These are phyloP conservation scores for Callithrix jacchus DNA, from an alignment of 2,113 vertebrate species.

Conservation along the genomic window DNA sequence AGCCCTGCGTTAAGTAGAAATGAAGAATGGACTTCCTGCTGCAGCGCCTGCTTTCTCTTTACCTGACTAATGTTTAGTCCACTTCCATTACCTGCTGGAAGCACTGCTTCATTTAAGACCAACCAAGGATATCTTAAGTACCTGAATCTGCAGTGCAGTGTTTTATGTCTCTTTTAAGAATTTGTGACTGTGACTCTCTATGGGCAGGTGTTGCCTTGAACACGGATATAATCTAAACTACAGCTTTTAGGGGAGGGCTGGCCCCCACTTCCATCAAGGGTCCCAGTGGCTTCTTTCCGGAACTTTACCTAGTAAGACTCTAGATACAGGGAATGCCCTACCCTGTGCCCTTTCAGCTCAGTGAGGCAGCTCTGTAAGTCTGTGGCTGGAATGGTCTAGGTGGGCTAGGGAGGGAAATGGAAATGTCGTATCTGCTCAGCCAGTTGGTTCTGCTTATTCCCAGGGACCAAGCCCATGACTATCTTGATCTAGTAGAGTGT, in stretches of 20 bases:
- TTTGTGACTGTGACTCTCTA: not conserved
- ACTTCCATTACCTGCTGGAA: not conserved
- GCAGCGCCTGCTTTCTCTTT: not conserved
- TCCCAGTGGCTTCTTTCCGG: not conserved
- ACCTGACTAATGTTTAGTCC: not conserved
- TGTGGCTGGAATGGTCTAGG: not conserved
- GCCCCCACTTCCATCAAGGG: not conserved
- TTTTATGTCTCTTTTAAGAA: not conserved
- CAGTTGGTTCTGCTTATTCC: not conserved
- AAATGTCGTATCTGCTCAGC: not conserved
- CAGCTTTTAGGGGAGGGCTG: not conserved
- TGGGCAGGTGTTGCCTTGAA: not conserved
- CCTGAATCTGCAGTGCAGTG: not conserved
- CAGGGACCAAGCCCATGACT: not conserved
- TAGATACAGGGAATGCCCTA: rapidly evolving
- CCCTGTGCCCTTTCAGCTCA: not conserved
- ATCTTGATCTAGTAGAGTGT: slow-evolving; percentile 17
- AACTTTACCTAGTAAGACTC: not conserved
- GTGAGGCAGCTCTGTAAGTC: not conserved
- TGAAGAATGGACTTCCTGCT: not conserved
- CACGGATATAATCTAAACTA: not conserved
- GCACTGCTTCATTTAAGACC: not conserved
- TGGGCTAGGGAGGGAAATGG: not conserved
- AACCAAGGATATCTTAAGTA: not conserved
- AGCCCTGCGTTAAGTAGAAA: not conserved